Conservation (phyloP, 2,888 invertebrate genomes). For the Congeria kusceri region DNA sequence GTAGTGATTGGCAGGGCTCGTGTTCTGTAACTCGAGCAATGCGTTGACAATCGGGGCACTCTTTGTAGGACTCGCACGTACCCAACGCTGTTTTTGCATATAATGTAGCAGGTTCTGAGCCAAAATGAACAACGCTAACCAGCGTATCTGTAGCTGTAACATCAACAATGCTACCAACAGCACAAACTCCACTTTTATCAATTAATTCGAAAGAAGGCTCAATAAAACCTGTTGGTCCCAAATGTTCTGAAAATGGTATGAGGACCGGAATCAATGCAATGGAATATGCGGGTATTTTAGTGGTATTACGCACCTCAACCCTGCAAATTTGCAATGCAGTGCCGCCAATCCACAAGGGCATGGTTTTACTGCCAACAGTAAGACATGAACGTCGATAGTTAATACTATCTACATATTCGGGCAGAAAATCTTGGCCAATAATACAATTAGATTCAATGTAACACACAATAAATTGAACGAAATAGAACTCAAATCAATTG, state of each 20-base stretch:
- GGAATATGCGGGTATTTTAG: neutral
- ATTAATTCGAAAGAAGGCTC: constrained; percentile 18
- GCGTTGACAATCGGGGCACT: neutral
- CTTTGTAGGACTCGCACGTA: constrained; percentile 19
- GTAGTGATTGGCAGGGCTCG: neutral
- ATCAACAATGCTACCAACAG: neutral
- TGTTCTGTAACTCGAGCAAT: neutral
- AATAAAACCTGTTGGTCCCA: neutral
- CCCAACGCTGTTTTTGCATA: constrained; percentile 13
- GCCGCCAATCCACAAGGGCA: constrained; percentile 17
- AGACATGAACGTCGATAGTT: constrained; percentile 26
- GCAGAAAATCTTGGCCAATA: constrained; percentile 29
- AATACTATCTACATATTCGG: constrained; percentile 18
- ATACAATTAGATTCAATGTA: constrained; percentile 16
- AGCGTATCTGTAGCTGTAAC: too few relatives aligned
- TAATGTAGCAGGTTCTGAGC: too few relatives aligned
- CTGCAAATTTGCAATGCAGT: constrained; percentile 15
- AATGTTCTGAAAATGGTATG: constrained; percentile 16
- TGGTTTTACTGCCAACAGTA: neutral
- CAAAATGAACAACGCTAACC: too few relatives aligned
- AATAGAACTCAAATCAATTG: neutral
- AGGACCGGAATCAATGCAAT: constrained; percentile 14
- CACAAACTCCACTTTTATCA: constrained; percentile 8
- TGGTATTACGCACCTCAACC: constrained; percentile 10
- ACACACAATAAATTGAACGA: constrained; percentile 18